phyloP scores from a whole-genome alignment of 2,888 invertebrate genomes.

The Rotaria sp. region DNA sequence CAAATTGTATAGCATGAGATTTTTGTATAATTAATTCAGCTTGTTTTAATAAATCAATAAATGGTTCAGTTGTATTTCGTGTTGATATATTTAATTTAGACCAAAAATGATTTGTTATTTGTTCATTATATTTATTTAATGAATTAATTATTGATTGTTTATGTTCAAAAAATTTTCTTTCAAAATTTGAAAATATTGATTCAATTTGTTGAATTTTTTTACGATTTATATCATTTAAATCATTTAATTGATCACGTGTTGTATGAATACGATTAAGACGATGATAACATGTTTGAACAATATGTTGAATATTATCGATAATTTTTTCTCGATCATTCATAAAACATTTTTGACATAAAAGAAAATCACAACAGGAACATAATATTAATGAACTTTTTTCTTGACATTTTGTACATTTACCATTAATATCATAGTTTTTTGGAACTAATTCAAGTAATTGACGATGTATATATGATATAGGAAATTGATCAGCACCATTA shows the following conservation, averaged over 20 bases:
- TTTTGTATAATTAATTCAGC: neutral
- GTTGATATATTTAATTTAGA: neutral
- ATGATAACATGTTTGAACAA: neutral
- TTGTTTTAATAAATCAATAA: neutral
- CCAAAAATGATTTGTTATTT: neutral
- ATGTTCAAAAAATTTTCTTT: neutral
- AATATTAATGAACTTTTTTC: neutral
- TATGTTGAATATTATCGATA: neutral
- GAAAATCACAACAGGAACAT: slow-evolving; percentile 11
- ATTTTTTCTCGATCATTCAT: neutral
- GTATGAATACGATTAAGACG: neutral
- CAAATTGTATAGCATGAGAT: neutral
- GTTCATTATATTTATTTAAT: neutral
- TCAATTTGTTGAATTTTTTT: slow-evolving; percentile 6
- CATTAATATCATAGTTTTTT: slow-evolving; percentile 18
- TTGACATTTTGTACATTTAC: slow-evolving; percentile 28
- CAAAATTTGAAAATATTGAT: neutral
- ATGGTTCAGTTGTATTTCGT: neutral
- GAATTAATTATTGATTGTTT: neutral
- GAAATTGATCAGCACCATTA: neutral
- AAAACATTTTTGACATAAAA: slow-evolving; percentile 10
- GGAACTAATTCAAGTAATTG: slow-evolving; percentile 23
- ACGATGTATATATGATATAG: slow-evolving; percentile 19
- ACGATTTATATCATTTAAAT: neutral
- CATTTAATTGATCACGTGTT: neutral